A percentile compares a stretch with the other conserved stretches of the same genome.
Evolutionary conservation across 2,888 invertebrate genomes (phyloP).

Genomic region (Pantelozetes paolii): DNA sequence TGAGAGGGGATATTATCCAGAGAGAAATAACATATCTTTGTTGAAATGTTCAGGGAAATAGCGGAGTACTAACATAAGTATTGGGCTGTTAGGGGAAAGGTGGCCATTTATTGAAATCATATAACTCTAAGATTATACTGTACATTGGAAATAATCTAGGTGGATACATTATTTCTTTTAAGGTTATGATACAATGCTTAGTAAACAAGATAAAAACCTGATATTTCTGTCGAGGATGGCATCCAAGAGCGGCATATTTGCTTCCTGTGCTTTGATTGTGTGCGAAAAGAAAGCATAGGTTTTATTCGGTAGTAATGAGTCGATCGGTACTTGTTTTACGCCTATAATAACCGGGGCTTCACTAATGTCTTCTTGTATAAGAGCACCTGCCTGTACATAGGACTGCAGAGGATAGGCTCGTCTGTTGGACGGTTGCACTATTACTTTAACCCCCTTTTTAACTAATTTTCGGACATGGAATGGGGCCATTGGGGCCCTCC

Average conservation of each 20-base stretch:
- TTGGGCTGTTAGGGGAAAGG: too few relatives aligned
- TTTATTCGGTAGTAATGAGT: constrained; percentile 86
- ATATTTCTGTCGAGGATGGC: constrained; percentile 76
- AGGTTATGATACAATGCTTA: too few relatives aligned
- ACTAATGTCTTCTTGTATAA: constrained; percentile 90
- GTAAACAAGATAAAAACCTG: too few relatives aligned
- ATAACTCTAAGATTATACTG: too few relatives aligned
- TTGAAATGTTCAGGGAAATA: too few relatives aligned
- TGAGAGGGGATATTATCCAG: too few relatives aligned
- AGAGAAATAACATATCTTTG: too few relatives aligned
- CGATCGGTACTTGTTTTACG: constrained; percentile 91
- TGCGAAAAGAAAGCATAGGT: constrained; percentile 99
- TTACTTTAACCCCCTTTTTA: constrained; percentile 81
- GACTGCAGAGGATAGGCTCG: constrained; percentile 96
- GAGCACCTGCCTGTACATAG: constrained; percentile 86
- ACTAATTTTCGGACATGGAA: constrained; percentile 82
- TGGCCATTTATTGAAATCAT: too few relatives aligned
- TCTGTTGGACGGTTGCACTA: constrained; percentile 96
- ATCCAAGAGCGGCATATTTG: constrained; percentile 94
- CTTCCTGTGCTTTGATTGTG: constrained; percentile 97
- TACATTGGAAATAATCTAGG: too few relatives aligned
- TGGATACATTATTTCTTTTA: too few relatives aligned
- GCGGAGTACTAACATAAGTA: too few relatives aligned
- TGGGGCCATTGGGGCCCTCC: constrained; percentile 91
- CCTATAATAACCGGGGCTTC: constrained; percentile 95